A percentile compares a stretch with the other conserved stretches of the same genome.
phyloP scores from a whole-genome alignment of 2,113 vertebrate genomes.

The Arvicanthis niloticus region DNA sequence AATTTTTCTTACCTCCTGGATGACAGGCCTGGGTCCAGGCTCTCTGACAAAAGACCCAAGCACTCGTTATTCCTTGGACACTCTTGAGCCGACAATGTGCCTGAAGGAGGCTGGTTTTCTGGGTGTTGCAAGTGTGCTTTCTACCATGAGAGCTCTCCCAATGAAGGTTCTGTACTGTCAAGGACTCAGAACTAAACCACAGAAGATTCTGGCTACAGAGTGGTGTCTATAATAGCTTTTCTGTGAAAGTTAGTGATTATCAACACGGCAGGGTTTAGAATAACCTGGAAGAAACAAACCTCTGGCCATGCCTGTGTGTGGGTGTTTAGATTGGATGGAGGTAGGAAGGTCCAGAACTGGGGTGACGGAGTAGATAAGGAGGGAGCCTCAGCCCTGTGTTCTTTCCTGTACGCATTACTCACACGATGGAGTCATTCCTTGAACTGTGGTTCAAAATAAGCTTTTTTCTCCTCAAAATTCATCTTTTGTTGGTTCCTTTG shows the following conservation, averaged over 20 bases:
- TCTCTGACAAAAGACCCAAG: not conserved
- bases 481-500: not conserved
- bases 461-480: not conserved
- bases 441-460: not conserved
- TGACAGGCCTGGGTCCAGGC: not conserved
- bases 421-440: not conserved
- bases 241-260: not conserved
- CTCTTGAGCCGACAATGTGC: rapidly evolving
- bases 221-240: not conserved
- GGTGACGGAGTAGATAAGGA: not conserved
- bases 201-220: not conserved
- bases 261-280: not conserved
- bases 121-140: not conserved
- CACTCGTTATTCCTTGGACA: not conserved
- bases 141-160: not conserved
- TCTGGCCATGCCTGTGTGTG: not conserved
- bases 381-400: rapidly evolving
- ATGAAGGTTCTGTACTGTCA: rapidly evolving
- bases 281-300: not conserved
- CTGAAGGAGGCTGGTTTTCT: not conserved
- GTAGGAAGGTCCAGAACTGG: not conserved
- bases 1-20: not conserved
- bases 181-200: not conserved
- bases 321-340: not conserved
- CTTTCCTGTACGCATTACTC: no score